Conservation (phyloP, 2,888 invertebrate genomes). For the Antheraea yamamai region DNA sequence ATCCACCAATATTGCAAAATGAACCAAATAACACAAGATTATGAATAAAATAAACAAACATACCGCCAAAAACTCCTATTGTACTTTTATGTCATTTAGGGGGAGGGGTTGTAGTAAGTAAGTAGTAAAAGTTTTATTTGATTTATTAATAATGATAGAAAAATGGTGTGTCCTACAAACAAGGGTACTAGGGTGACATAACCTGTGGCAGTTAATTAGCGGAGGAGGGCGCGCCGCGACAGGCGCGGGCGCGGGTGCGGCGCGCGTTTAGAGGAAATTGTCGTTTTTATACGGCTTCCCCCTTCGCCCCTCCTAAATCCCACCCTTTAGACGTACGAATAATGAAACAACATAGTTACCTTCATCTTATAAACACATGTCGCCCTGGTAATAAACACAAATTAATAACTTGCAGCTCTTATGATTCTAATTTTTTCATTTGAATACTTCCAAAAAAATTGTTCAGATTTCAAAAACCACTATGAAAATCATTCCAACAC, state of each 20-base stretch:
- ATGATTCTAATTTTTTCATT: conserved; percentile 9
- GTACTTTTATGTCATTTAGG: too few relatives aligned
- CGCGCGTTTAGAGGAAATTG: conserved; percentile 78
- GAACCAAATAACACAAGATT: too few relatives aligned
- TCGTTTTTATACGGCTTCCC: conserved; percentile 81
- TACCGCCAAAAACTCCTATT: too few relatives aligned
- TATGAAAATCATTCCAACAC: too few relatives aligned
- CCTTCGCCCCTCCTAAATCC: conserved; percentile 49
- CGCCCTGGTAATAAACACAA: conserved; percentile 69
- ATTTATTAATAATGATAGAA: not conserved
- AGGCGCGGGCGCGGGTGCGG: conserved; percentile 79
- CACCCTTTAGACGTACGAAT: conserved; percentile 62
- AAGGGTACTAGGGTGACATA: conserved; percentile 80
- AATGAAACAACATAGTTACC: conserved; percentile 76
- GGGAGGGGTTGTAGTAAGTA: too few relatives aligned
- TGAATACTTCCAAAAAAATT: not conserved
- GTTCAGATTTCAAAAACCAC: too few relatives aligned
- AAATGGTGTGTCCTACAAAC: conserved; percentile 37
- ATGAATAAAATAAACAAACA: too few relatives aligned
- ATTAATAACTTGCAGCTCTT: conserved; percentile 64
- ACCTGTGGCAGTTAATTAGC: conserved; percentile 80
- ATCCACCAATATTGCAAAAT: too few relatives aligned
- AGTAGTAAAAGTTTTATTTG: too few relatives aligned
- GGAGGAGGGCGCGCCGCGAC: conserved; percentile 73
- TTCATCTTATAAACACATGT: conserved; percentile 76